Evolutionary conservation across 2,888 invertebrate genomes (phyloP).

Genomic region (Dryococelus australis): DNA sequence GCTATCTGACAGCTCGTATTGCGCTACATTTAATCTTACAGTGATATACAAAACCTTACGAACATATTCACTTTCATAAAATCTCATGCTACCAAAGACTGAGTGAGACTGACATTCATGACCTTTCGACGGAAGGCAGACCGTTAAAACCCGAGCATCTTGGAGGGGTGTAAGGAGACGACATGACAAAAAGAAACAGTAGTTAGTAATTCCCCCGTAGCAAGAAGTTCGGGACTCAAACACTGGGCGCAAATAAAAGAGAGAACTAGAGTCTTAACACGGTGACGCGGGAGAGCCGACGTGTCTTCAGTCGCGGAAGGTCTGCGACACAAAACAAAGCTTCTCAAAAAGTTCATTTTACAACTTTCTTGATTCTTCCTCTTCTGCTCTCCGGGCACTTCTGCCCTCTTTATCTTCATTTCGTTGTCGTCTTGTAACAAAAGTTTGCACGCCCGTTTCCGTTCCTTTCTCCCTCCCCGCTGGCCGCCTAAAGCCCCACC

Average conservation of each 20-base stretch:
- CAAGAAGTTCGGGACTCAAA: not conserved
- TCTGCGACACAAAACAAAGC: not conserved
- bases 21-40: too few relatives aligned
- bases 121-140: too few relatives aligned
- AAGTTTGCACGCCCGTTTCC: slow-evolving; percentile 17
- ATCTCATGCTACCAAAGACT: too few relatives aligned
- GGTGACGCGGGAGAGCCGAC: not conserved
- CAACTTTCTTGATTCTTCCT: slow-evolving; percentile 10
- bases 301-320: not conserved
- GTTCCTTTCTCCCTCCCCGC: slow-evolving; percentile 5
- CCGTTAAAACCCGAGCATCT: not conserved
- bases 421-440: slow-evolving; percentile 30
- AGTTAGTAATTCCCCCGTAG: not conserved
- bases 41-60: too few relatives aligned
- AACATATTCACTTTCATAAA: too few relatives aligned
- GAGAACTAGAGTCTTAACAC: not conserved
- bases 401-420: slow-evolving; percentile 29
- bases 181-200: not conserved
- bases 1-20: too few relatives aligned
- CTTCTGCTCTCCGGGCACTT: slow-evolving; percentile 4
- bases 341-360: slow-evolving; percentile 1
- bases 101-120: too few relatives aligned
- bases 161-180: not conserved
- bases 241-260: not conserved
- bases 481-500: not conserved